Base-by-base conservation (phyloP, 53 echinoderm and acorn worm species). In the Luidia sarsii region DNA sequence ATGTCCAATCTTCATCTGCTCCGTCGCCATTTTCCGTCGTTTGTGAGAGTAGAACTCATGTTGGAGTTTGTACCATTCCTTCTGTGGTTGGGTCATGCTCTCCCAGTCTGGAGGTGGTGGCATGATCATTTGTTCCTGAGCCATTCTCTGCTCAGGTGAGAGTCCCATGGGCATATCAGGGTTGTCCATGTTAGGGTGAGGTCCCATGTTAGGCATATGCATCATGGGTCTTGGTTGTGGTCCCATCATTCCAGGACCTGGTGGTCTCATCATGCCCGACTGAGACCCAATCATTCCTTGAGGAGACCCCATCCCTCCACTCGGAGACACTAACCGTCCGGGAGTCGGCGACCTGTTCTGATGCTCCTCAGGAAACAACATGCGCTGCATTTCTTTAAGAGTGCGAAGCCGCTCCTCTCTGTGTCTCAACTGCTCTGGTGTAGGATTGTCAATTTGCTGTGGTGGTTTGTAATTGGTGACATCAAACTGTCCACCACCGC, bases 281-380 rank as follows among this genome's bases (percentile, higher is more conserved):
- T 71, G 71, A 21, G 72, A 38, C 11, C 23, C 21, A 72, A 84
- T 84, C 77, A 77, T 79, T 56, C 67, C 79, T 69, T 39, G 87
- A 21, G 65, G 67, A 15, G 86, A 86, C 35, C 87, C 80, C 60
- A 86, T 68, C 7, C 87, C 73, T 24, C 94, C 94, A 36, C 85
- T 88, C 0, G 94, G 94, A n/a, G 94, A 94, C 64, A 94, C 80
- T 77, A 95, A 85, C 38, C 92, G 68, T 16, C 87, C 90, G 7
- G 92, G 92, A 22, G 94, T 84, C 6, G 95, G 95, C 2, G 92
- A 92, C 34, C 81, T 79, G 50, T 81, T 89, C 22, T 87, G 87
- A 33, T 95, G 95, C 64, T 95, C 92, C 83, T 95, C 95, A 0
- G 95, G 95, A 43, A 95, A 95, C n/a, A 95, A 43, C 63, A 92